Evolutionary conservation across 1,140 invertebrate species (phyloP).

Genomic region (Pseudomyrmex cubaensis): DNA sequence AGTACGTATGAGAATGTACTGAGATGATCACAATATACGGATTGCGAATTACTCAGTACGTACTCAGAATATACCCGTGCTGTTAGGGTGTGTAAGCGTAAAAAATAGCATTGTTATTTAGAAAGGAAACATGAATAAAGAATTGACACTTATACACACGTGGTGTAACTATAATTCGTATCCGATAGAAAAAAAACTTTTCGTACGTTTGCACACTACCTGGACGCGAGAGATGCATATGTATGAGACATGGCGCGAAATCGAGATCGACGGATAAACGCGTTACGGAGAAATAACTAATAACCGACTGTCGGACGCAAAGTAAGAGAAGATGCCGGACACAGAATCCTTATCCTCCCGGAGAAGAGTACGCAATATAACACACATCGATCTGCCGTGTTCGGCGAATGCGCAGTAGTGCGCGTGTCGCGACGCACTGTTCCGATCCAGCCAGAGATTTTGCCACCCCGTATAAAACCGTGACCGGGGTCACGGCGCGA

Average conservation of each 20-base stretch:
- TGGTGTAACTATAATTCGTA: neutral
- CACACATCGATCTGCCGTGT: conserved; percentile 77
- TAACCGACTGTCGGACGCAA: conserved; percentile 49
- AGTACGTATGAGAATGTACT: too few relatives aligned
- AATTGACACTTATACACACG: too few relatives aligned
- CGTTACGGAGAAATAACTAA: neutral
- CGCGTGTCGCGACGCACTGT: conserved; percentile 48
- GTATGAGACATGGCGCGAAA: conserved; percentile 27
- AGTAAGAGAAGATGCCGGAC: conserved; percentile 23
- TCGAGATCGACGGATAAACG: conserved; percentile 61
- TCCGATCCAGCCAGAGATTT: conserved; percentile 45
- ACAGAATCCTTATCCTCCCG: conserved; percentile 38
- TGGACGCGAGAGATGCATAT: conserved; percentile 25
- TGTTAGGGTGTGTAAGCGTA: conserved; percentile 2
- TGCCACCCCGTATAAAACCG: conserved; percentile 67
- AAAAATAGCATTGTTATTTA: conserved; percentile 3
- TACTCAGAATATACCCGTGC: too few relatives aligned
- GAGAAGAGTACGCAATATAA: conserved; percentile 67
- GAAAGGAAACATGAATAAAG: too few relatives aligned
- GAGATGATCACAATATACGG: too few relatives aligned
- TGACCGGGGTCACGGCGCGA: conserved; percentile 74
- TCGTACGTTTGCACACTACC: conserved; percentile 39
- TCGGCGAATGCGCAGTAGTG: conserved; percentile 71
- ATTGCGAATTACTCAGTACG: too few relatives aligned
- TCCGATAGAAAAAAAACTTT: neutral